phyloP scores from a whole-genome alignment of 1,140 invertebrate genomes.

The Aphelenchoides fujianensis region DNA sequence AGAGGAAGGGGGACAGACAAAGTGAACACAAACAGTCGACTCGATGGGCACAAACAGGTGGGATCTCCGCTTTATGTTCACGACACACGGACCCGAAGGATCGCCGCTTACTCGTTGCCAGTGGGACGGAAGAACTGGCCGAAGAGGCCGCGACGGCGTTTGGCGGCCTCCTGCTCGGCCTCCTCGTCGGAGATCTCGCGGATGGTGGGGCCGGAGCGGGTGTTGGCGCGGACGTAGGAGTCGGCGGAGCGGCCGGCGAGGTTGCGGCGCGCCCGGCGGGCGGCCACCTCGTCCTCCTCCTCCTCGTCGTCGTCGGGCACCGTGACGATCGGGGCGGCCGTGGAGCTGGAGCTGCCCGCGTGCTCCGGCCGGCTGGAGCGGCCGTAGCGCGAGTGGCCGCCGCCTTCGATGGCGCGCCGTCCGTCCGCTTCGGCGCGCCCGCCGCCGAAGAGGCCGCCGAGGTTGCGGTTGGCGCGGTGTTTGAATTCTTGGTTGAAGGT shows the following conservation, averaged over 20 bases:
- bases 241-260: not conserved
- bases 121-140: constrained; percentile 35
- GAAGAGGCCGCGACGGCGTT: constrained; percentile 45
- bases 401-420: constrained; percentile 26
- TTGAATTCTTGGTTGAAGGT: constrained; percentile 55
- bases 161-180: constrained; percentile 14
- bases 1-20: too few species aligned
- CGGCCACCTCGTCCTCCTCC: constrained; percentile 14
- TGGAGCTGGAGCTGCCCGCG: not conserved
- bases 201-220: constrained; percentile 36
- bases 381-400: not conserved
- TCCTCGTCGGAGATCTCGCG: constrained; percentile 44
- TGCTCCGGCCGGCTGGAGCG: not conserved
- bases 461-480: constrained; percentile 41
- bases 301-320: constrained; percentile 52
- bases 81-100: too few species aligned
- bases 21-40: too few species aligned
- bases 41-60: too few species aligned
- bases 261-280: not conserved
- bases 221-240: constrained; percentile 32
- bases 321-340: constrained; percentile 38
- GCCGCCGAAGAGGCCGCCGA: constrained; percentile 29
- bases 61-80: too few species aligned
- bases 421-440: not conserved
- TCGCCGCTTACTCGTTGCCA: too few species aligned